A percentile compares a stretch with the other conserved stretches of the same genome.
phyloP scores from a whole-genome alignment of 2,888 invertebrate species.

The Listrodromus nycthemerus region DNA sequence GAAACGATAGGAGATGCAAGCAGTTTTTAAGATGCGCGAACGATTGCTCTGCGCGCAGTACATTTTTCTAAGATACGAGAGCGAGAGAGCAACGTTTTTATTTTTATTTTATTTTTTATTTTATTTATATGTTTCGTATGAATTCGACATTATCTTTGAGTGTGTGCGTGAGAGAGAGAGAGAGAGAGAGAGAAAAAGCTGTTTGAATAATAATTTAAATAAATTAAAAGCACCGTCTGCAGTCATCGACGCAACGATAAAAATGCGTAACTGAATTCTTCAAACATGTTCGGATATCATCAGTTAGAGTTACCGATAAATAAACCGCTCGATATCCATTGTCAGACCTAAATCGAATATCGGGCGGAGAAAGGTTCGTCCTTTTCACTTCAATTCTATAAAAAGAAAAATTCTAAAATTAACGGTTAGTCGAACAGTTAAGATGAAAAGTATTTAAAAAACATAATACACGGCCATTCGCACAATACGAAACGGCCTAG shows the following conservation, averaged over 20 bases:
- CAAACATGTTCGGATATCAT: slow-evolving; percentile 34
- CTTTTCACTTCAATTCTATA: slow-evolving; percentile 46
- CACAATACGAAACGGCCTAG: slow-evolving; percentile 66
- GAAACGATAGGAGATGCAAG: slow-evolving; percentile 36
- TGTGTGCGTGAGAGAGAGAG: slow-evolving; percentile 1
- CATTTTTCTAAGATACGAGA: slow-evolving; percentile 58
- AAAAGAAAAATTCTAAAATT: slow-evolving; percentile 60
- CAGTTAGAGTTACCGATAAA: slow-evolving; percentile 15
- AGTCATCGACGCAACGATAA: slow-evolving; percentile 23
- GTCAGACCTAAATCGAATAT: slow-evolving; percentile 40
- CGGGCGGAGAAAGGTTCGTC: slow-evolving; percentile 20
- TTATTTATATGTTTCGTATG: slow-evolving; percentile 45
- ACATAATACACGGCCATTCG: slow-evolving; percentile 60
- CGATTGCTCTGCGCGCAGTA: slow-evolving; percentile 49
- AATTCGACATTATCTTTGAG: slow-evolving; percentile 55
- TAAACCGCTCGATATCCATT: slow-evolving; percentile 10
- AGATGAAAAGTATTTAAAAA: slow-evolving; percentile 23
- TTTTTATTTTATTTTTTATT: slow-evolving; percentile 9
- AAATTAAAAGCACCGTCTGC: slow-evolving; percentile 41
- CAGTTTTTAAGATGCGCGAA: slow-evolving; percentile 36
- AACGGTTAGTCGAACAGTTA: slow-evolving; percentile 37
- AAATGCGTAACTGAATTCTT: slow-evolving; percentile 48
- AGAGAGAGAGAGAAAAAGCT: slow-evolving; percentile 3
- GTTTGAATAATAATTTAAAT: slow-evolving; percentile 38
- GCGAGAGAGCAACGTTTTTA: slow-evolving; percentile 36